Evolutionary conservation across 35 echinoderm and acorn worm species (phyloP).

Genomic region (Ophiothrix spiculata): DNA sequence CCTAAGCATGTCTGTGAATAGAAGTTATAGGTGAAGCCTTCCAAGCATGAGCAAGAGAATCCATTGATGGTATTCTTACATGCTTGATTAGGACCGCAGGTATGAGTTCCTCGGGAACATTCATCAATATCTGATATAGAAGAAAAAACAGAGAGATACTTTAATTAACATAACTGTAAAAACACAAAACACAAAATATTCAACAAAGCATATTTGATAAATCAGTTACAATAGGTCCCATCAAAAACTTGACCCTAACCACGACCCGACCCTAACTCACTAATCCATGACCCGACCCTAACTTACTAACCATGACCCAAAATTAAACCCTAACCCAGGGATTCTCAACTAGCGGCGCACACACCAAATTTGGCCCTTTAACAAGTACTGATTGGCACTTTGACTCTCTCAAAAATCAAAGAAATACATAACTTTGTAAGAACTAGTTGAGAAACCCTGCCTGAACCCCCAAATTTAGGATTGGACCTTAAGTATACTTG

Average conservation of each 20-base stretch:
- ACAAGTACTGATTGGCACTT: too few relatives aligned
- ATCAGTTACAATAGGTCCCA: too few relatives aligned
- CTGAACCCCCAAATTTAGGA: too few relatives aligned
- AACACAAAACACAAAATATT: background rate
- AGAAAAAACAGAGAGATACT: background rate
- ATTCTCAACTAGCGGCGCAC: too few relatives aligned
- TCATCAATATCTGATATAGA: conserved; percentile 74
- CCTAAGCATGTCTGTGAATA: conserved; percentile 54
- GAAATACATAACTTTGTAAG: too few relatives aligned
- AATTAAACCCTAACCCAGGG: background rate
- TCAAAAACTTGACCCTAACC: too few relatives aligned
- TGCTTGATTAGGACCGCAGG: conserved; percentile 56
- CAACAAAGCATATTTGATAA: background rate
- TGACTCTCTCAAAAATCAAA: too few relatives aligned
- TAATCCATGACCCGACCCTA: too few relatives aligned
- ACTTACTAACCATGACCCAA: background rate
- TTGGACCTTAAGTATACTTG: too few relatives aligned
- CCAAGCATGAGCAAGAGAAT: conserved; percentile 55
- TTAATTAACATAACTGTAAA: background rate
- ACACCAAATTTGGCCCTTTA: too few relatives aligned
- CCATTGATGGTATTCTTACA: conserved; percentile 75
- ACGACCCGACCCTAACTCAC: too few relatives aligned
- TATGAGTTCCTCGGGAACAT: conserved; percentile 61
- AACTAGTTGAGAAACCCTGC: too few relatives aligned
- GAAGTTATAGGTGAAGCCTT: conserved; percentile 39